These are phyloP conservation scores for Micoletzkya japonica DNA, from an alignment of 2,888 invertebrate genomes.

Conservation along the genomic window DNA sequence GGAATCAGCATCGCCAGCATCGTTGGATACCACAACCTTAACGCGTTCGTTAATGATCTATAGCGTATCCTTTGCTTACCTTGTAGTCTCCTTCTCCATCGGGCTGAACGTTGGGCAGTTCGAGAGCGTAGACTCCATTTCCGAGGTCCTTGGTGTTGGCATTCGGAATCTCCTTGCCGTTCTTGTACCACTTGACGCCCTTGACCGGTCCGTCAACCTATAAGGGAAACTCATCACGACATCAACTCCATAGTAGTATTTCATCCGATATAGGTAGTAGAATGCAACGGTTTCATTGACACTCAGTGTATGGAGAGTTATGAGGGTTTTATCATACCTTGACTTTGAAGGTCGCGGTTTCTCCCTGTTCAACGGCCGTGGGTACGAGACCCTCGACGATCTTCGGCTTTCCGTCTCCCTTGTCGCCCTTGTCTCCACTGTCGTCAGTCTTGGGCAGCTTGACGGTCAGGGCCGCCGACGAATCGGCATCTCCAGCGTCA, in stretches of 20 bases:
- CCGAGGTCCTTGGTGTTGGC: slow-evolving; percentile 48
- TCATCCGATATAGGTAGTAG: too few species aligned
- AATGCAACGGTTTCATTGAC: too few species aligned
- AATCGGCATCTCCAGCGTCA: slow-evolving; percentile 61
- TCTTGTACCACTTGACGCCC: slow-evolving; percentile 77
- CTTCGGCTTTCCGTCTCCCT: slow-evolving; percentile 69
- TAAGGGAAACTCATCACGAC: too few species aligned
- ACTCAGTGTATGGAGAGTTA: slow-evolving; percentile 80
- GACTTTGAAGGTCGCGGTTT: slow-evolving; percentile 74
- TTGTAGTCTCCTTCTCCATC: slow-evolving; percentile 53
- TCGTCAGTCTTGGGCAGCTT: slow-evolving; percentile 64
- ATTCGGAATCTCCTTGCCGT: slow-evolving; percentile 61
- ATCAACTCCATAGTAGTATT: too few species aligned
- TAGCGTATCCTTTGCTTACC: slow-evolving; percentile 23
- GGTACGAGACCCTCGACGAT: slow-evolving; percentile 76
- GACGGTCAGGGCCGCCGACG: slow-evolving; percentile 53
- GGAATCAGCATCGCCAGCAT: slow-evolving; percentile 61
- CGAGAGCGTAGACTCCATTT: slow-evolving; percentile 47
- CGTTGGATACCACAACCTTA: slow-evolving; percentile 46
- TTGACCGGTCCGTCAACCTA: slow-evolving; percentile 62
- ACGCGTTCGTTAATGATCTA: not conserved
- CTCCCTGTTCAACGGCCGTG: slow-evolving; percentile 77
- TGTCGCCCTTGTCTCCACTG: slow-evolving; percentile 69
- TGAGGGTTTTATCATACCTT: too few species aligned
- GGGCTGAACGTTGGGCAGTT: slow-evolving; percentile 46